Base-by-base conservation (phyloP, 2,113 vertebrate species). In the Thunnus thynnus region DNA sequence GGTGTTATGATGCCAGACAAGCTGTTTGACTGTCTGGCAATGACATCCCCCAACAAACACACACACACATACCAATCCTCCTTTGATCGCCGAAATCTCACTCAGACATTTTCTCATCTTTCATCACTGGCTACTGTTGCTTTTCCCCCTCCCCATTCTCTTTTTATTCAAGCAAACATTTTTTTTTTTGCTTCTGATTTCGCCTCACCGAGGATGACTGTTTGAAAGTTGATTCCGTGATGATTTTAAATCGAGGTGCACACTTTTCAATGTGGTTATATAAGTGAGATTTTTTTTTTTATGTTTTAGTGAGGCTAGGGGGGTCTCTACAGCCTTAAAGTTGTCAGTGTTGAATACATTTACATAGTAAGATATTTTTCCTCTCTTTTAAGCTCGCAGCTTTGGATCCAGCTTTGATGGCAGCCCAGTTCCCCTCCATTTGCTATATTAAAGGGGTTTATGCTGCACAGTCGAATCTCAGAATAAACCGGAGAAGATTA, bases 271-370 rank as follows among this genome's bases (percentile, higher is more conserved):
- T 44, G 55, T 25, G 47, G 76, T 88, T 91, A 86, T 82, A 47
- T 78, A 79, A 91, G 81, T n/a, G 9, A 32, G 54, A 14, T 50
- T 51, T 62, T 66, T 52, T 70, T 13, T 74, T 64, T 32, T 52
- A 41, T 41, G 36, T 76, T 73, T 70, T 1, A 17, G 71, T 2
- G 3, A 68, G 80, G 64, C 75, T 67, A 8, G 71, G 6, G 73
- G 76, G 47, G 48, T 63, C 73, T 89, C 65, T 65, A 77, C 64
- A 75, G 84, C 81, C 81, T 90, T 85, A 80, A 80, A 87, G 89
- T 81, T 85, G 80, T 89, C 77, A 86, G 89, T 56, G 80, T 85
- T 81, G 86, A 91, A 94, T 92, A 91, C 83, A 92, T 92, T 94
- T 92, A 86, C 92, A 94, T 92, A 91, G 75, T 78, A 87, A 90